phyloP scores from a whole-genome alignment of 2,797 vertebrate genomes.

The Scleropages formosus region DNA sequence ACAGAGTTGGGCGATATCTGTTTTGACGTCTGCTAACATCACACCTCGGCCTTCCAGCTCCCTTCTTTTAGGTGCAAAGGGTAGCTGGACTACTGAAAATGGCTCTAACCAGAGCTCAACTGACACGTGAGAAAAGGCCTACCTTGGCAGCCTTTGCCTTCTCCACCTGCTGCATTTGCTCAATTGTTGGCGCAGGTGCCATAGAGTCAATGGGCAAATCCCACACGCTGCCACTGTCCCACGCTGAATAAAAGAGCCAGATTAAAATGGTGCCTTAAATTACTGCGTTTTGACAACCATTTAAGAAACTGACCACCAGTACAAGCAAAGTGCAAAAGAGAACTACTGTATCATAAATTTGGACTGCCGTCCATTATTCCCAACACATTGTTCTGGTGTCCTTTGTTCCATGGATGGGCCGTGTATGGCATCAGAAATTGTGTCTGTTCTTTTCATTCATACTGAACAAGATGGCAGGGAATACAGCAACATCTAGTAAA shows the following conservation, averaged over 20 bases:
- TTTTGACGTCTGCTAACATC: too few species aligned
- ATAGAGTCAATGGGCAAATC: slow-evolving; percentile 92
- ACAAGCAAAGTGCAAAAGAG: too few species aligned
- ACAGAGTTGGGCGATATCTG: too few species aligned
- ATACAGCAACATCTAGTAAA: not conserved
- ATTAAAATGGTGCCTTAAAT: too few species aligned
- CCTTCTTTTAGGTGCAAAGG: not conserved
- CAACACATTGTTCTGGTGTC: too few species aligned
- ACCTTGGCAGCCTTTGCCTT: slow-evolving; percentile 95
- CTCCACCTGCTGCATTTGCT: slow-evolving; percentile 96
- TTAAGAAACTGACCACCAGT: too few species aligned
- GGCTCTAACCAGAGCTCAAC: not conserved
- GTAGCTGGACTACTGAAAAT: not conserved
- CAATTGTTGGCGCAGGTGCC: slow-evolving; percentile 85
- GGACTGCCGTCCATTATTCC: too few species aligned
- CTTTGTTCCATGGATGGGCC: too few species aligned
- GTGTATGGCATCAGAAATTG: too few species aligned
- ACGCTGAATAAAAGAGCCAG: slow-evolving; percentile 64
- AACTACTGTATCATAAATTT: too few species aligned
- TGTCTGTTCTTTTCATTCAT: not conserved
- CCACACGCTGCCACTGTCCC: slow-evolving; percentile 97
- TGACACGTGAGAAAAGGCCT: not conserved
- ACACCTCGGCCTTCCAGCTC: not conserved
- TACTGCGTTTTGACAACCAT: too few species aligned
- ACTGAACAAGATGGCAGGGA: not conserved